Evolutionary conservation across 2,113 vertebrate genomes (phyloP), one percentile per base, ranked within the genome.

Genomic region (Cariama cristata): DNA sequence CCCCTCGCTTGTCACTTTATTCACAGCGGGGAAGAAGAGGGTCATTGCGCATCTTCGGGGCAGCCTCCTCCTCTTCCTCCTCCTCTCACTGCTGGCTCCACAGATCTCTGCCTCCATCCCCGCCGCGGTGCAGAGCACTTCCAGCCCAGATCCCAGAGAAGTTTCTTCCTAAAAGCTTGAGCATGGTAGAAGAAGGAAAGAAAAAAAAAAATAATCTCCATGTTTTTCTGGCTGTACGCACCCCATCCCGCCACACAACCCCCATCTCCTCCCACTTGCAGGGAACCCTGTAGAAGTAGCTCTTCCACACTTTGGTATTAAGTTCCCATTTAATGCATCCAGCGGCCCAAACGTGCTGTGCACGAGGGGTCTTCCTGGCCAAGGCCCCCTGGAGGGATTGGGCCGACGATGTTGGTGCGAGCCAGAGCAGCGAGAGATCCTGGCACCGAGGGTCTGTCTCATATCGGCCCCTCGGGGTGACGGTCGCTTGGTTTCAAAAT

Each of bases 251-350:
- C 38, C 35, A 2, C 59, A 10, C 45, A 38, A 47, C 64, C 42
- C 8, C 40, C 32, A 2, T 27, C 13, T 23, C 7, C 52, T 19
- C 8, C 8, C 4, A 0, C 33, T 8, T 19, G 44, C 20, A 7
- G 9, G n/a, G 22, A n/a, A 2, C 8, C 12, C 22, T 5, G 0
- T 0, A 47, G 44, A 20, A n/a, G 72, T 0, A 14, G 30, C 27
- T 27, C 42, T 73, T 38, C 32, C 63, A 24, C 44, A 2, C 42
- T 52, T 40, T 10, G 11, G 0, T 1, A 1, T 26, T 5, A 22
- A 24, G 7, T 44, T 38, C 55, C 87, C 52, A 2, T 26, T 28
- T 22, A 30, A 10, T 6, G 35, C 71, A 11, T 4, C 33, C 1
- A 0, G 12, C 3, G 2, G 45, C 56, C 52, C 59, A 4, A 14